Percentiles rank a stretch among this genome's conserved stretches.
Evolutionary conservation across 1,140 invertebrate genomes (phyloP).

Genomic region (Heliconius hermathena): DNA sequence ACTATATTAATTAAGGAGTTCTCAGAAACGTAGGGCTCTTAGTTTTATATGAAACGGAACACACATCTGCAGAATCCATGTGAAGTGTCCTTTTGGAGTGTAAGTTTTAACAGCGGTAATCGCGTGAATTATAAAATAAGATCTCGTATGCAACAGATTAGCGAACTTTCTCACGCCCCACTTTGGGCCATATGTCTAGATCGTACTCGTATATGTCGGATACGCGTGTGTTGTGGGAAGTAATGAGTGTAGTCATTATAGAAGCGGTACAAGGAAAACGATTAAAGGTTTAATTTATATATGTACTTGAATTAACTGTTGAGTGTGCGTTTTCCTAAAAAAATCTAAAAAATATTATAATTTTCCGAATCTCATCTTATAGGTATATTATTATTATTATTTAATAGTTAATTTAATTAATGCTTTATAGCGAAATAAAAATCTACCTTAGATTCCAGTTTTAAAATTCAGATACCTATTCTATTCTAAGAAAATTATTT

Average conservation of each 20-base stretch:
- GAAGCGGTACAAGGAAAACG: neutral
- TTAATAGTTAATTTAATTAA: no score
- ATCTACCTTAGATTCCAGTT: no score
- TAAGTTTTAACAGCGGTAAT: slow-evolving; percentile 6
- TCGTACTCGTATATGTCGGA: neutral
- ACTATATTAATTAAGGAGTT: neutral
- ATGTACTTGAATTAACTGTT: no score
- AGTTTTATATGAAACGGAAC: neutral
- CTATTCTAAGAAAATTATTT: no score
- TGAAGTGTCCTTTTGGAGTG: neutral
- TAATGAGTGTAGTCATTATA: neutral
- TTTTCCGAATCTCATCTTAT: no score
- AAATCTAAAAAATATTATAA: no score
- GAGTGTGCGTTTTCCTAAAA: no score
- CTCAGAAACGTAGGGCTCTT: neutral
- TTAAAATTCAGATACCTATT: no score
- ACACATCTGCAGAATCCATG: neutral
- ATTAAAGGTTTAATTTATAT: no score
- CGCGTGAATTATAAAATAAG: slow-evolving; percentile 3
- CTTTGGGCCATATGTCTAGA: slow-evolving; percentile 5
- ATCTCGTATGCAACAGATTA: slow-evolving; percentile 12
- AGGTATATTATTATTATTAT: no score
- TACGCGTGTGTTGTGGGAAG: neutral
- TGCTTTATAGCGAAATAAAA: no score
- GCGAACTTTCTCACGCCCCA: slow-evolving; percentile 13